Percentiles rank a stretch among this genome's conserved stretches.
phyloP scores from a whole-genome alignment of 2,113 vertebrate genomes.

The Tetraodon nigroviridis region DNA sequence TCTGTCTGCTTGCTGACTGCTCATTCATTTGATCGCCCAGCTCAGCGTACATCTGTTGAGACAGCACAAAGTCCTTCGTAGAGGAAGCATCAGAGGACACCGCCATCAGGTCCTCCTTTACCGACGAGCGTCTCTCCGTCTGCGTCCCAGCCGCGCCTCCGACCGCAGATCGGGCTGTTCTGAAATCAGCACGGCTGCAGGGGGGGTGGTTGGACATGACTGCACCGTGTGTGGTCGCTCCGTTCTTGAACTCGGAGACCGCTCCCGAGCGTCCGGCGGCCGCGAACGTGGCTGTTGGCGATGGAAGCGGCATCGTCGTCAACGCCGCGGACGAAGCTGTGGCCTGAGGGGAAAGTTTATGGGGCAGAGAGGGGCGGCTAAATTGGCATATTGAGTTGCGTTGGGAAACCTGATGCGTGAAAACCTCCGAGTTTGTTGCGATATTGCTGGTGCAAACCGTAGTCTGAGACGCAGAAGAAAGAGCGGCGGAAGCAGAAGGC shows the following conservation, averaged over 20 bases:
- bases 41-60: constrained; percentile 77
- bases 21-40: constrained; percentile 80
- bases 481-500: constrained; percentile 2
- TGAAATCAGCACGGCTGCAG: constrained; percentile 50
- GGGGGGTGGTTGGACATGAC: constrained; percentile 23
- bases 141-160: constrained; percentile 24
- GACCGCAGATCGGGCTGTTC: constrained; percentile 17
- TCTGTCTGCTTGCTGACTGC: constrained; percentile 74
- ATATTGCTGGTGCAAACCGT: constrained; percentile 26
- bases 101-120: constrained; percentile 48
- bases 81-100: constrained; percentile 67
- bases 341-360: constrained; percentile 38
- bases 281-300: constrained; percentile 18
- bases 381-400: constrained; percentile 26
- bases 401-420: constrained; percentile 30
- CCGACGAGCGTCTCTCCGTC: constrained; percentile 35
- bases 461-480: constrained; percentile 21
- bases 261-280: constrained; percentile 23
- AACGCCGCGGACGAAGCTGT: constrained; percentile 21
- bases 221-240: constrained; percentile 34
- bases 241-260: constrained; percentile 56
- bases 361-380: constrained; percentile 19
- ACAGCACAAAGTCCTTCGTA: constrained; percentile 70
- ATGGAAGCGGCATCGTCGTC: constrained; percentile 15
- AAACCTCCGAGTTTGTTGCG: constrained; percentile 18